Evolutionary conservation across 1,140 invertebrate species (phyloP), one percentile per base, ranked within the genome.

Genomic region (Ceratina australensis): DNA sequence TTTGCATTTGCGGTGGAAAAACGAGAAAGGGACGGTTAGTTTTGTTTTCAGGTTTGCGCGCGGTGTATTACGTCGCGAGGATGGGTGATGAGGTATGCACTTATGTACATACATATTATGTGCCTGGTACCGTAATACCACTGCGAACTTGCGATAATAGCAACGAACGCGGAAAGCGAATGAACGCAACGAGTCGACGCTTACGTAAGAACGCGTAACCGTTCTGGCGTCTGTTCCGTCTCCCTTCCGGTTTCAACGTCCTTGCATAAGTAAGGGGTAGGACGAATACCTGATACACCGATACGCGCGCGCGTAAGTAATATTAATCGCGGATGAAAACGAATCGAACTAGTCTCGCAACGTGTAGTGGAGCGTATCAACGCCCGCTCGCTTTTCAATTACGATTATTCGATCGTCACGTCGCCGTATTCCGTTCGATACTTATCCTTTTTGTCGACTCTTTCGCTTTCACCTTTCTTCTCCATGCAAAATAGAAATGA

Each of bases 141-240:
- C 67, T 7, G n/a, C 24, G 33, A 20, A 20, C 26, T 49, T 49
- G 50, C n/a, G 75, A 78, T 78, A 72, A 78, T 47, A 59, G 76
- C 73, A 73, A 78, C 65, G 33, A 73, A 66, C 15, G 33, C 61
- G 10, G 61, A 73, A 64, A 78, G 67, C 76, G 50, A 78, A 78
- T 60, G 49, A 78, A 63, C 61, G 61, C 42, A 18, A 65, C 65
- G 65, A 78, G 42, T 52, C 33, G 33, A 42, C 33, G 12, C 4
- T 78, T 73, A 63, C 13, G 61, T 49, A 78, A 78, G 50, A 72
- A 12, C 22, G 59, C 24, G 28, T 47, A 72, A 71, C 33, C 33
- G 33, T 42, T 42, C 33, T 42, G 33, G n/a, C 20, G 13, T 20
- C 18, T 7, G 54, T 15, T 2, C 1, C 26, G 3, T 7, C 42